These are phyloP conservation scores for Sussaba pulchella DNA, from an alignment of 2,888 invertebrate species.

Conservation along the genomic window DNA sequence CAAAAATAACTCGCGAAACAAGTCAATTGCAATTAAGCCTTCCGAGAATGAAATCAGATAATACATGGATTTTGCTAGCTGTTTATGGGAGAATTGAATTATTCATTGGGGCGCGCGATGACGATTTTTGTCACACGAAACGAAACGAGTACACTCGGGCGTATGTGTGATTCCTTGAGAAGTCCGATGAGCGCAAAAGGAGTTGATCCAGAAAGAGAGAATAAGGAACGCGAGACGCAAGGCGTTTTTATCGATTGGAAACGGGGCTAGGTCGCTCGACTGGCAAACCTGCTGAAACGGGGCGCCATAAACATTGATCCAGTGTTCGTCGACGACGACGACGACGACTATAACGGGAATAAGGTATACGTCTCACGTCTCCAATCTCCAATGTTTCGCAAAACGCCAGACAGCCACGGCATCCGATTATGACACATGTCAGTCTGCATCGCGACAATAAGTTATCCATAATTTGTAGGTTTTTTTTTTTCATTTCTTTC, in stretches of 20 bases:
- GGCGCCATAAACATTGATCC: conserved; percentile 66
- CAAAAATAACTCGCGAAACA: background rate
- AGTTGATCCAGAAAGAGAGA: conserved; percentile 37
- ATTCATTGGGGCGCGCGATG: conserved; percentile 4
- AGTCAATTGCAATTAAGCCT: background rate
- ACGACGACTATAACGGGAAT: conserved; percentile 63
- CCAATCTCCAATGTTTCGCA: conserved; percentile 54
- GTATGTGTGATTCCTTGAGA: conserved; percentile 16
- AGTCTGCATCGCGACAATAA: conserved; percentile 34
- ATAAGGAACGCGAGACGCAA: conserved; percentile 34
- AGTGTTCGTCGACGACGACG: conserved; percentile 50
- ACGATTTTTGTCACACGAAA: conserved; percentile 16
- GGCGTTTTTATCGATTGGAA: conserved; percentile 59
- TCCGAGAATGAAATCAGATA: background rate
- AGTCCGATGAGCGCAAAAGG: conserved; percentile 32
- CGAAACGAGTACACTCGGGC: conserved; percentile 37
- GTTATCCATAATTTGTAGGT: conserved; percentile 14
- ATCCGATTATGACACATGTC: conserved; percentile 60
- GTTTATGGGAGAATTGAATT: conserved; percentile 4
- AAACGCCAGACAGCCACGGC: conserved; percentile 47
- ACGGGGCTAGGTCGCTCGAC: conserved; percentile 61
- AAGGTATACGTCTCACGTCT: conserved; percentile 59
- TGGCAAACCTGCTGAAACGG: conserved; percentile 55
- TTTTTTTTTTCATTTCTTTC: conserved; percentile 11
- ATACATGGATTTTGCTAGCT: background rate